Evolutionary conservation across 2,888 invertebrate species (phyloP), one percentile per base, ranked within the genome.

Genomic region (Drosophila meridiana): DNA sequence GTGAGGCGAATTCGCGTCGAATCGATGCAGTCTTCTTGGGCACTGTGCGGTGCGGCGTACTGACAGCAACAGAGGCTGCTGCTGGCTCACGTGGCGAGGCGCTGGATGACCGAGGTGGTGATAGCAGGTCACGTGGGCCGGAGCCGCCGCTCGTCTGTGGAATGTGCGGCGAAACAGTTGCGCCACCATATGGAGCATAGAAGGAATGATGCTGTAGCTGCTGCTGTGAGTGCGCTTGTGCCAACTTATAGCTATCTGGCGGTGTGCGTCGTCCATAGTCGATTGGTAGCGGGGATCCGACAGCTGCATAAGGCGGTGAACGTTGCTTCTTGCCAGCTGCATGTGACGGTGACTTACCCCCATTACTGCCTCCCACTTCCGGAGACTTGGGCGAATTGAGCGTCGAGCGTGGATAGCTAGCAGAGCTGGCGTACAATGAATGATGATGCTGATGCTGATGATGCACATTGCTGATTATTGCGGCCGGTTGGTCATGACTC

Each of bases 1-100:
- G 93, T 48, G 94, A 93, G 77, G 94, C 93, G 78, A 93, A 94
- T 87, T 93, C 93, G 68, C 93, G 92, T 70, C 93, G 93, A 77
- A 93, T 92, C 70, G 93, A 92, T 78, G 92, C 93, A 92, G 93
- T 92, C 92, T 93, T 93, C 89, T 93, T 93, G 89, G 93, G 93
- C 87, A 93, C 93, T 80, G 93, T 93, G 80, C 93, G 90, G 63
- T 78, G 78, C 81, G 92, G 92, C 67, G 92, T 91, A 42, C 87
- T 88, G 62, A 62, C 83, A 42, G 68, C 79, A 38, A 48, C 48
- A 14, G 42, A 53, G 8, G 50, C 55, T n/a, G 40, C 9, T 45
- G 85, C 40, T 38, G 83, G 80, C 57, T 90, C 90, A 38, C 90
- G 88, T 42, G 90, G 92, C 42, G 91, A 91, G 48, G 91, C 89